Evolutionary conservation across 2,113 vertebrate genomes (phyloP).

Genomic region (Burhinus bistriatus): DNA sequence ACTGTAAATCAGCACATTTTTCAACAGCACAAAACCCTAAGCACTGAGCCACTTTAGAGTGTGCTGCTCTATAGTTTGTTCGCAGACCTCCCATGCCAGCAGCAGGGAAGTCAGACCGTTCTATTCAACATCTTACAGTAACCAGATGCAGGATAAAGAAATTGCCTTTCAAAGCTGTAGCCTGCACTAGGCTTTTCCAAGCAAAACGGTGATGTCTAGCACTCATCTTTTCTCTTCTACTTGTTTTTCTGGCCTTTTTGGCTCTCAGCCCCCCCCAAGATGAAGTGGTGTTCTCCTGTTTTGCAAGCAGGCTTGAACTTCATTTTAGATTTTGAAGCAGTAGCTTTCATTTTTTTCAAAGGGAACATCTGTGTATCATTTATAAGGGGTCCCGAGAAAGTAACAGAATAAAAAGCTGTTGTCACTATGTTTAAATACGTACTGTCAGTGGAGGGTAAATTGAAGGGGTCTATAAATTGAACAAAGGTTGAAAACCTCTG

Average conservation of each 20-base stretch:
- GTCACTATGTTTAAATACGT: not conserved
- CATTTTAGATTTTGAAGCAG: not conserved
- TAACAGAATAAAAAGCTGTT: not conserved
- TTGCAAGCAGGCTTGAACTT: not conserved
- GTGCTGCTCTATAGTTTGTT: not conserved
- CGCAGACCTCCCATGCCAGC: not conserved
- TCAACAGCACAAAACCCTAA: not conserved
- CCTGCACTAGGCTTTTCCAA: not conserved
- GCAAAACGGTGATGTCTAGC: not conserved
- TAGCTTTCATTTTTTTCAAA: not conserved
- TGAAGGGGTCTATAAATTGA: not conserved
- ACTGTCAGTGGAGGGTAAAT: not conserved
- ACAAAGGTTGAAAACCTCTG: not conserved
- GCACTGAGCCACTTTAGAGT: not conserved
- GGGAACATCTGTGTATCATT: not conserved
- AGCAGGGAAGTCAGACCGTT: not conserved
- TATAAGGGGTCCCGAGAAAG: not conserved
- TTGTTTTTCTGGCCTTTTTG: not conserved
- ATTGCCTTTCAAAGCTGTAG: not conserved
- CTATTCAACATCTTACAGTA: not conserved
- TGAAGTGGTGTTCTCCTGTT: not conserved
- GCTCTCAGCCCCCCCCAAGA: not conserved
- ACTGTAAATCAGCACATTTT: slow-evolving; percentile 14
- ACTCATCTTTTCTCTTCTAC: not conserved
- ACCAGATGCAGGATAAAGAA: slow-evolving; percentile 19